These are phyloP conservation scores for Drosophila subpulchrella DNA, from an alignment of 1,140 invertebrate genomes.

Conservation along the genomic window DNA sequence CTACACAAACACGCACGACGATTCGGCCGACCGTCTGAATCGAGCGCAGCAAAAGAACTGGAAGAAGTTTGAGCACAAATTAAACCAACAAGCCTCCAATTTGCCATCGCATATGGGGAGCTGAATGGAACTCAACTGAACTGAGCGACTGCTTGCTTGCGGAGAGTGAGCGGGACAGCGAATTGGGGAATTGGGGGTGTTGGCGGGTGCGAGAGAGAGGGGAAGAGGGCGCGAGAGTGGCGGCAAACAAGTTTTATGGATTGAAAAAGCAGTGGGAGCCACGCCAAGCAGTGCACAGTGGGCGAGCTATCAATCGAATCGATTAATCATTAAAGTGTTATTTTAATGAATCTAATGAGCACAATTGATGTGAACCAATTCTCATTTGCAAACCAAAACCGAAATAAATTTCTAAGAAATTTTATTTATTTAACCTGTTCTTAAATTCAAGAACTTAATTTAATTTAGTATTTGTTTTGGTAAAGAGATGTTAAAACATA, in stretches of 20 bases:
- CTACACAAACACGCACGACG: conserved; percentile 42
- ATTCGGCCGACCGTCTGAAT: conserved; percentile 72
- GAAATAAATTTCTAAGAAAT: no score
- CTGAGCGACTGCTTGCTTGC: conserved; percentile 3
- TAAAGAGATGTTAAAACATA: no score
- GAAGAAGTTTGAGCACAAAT: conserved; percentile 78
- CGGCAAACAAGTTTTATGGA: conserved; percentile 71
- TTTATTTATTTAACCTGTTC: no score
- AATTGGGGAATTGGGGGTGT: conserved; percentile 11
- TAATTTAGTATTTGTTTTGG: no score
- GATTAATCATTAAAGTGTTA: no score
- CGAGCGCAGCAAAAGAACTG: conserved; percentile 77
- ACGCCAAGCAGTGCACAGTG: conserved; percentile 30
- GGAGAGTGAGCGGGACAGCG: conserved; percentile 18
- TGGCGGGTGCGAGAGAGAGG: neutral
- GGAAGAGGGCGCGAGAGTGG: conserved; percentile 15
- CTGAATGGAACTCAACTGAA: neutral
- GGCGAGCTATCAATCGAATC: neutral
- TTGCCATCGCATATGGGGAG: conserved; percentile 24
- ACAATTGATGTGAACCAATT: neutral
- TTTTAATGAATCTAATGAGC: neutral
- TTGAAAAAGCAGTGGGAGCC: conserved; percentile 40
- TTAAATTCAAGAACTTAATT: no score
- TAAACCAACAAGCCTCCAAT: conserved; percentile 70
- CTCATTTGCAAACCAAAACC: no score